These are phyloP conservation scores for Calliopum simillimum DNA, from an alignment of 2,888 invertebrate species.

Conservation along the genomic window DNA sequence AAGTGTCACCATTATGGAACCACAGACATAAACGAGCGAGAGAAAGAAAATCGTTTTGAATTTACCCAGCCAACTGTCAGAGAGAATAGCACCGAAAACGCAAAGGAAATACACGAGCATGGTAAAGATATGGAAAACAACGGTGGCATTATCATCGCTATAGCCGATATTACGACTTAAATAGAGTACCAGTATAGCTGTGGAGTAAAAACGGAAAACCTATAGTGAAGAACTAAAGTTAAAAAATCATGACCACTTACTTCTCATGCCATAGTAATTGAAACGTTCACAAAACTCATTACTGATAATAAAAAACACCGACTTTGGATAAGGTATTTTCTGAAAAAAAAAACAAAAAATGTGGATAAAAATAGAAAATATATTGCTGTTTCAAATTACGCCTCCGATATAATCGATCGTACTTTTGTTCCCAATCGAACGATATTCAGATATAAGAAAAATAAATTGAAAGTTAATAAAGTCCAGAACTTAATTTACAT, in stretches of 20 bases:
- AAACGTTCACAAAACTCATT: slow-evolving; percentile 98
- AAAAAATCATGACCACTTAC: slow-evolving; percentile 71
- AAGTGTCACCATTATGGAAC: slow-evolving; percentile 75
- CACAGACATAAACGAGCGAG: slow-evolving; percentile 78
- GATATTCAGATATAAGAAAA: no score
- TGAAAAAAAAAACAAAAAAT: slow-evolving; percentile 38
- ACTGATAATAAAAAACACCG: slow-evolving; percentile 89
- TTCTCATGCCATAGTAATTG: slow-evolving; percentile 93
- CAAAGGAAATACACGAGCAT: slow-evolving; percentile 83
- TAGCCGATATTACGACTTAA: slow-evolving; percentile 75
- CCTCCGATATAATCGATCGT: no score
- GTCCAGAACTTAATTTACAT: no score
- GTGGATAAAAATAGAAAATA: no score
- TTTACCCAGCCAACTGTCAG: slow-evolving; percentile 84
- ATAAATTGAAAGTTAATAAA: no score
- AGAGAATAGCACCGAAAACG: slow-evolving; percentile 81
- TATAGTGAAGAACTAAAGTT: neutral
- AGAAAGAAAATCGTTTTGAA: slow-evolving; percentile 80
- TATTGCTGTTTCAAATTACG: no score
- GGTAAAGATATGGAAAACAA: slow-evolving; percentile 80
- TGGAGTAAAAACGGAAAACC: neutral
- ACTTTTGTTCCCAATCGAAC: no score
- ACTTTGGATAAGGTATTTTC: slow-evolving; percentile 73
- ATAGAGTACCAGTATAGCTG: slow-evolving; percentile 83
- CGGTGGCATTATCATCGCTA: slow-evolving; percentile 75